Evolutionary conservation across 2,797 vertebrate species (phyloP).

Genomic region (Mycteria americana): DNA sequence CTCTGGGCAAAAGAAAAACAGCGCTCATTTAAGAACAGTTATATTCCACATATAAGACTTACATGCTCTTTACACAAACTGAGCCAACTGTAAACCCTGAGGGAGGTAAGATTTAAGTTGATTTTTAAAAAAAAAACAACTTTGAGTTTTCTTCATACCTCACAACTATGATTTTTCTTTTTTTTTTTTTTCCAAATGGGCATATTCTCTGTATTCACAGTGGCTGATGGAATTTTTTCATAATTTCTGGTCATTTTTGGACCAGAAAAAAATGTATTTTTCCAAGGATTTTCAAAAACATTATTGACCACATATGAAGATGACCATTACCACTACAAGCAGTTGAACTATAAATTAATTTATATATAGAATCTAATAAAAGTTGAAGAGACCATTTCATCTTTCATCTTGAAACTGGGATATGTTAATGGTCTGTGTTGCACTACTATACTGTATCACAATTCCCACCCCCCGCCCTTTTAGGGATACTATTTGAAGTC

Average conservation of each 20-base stretch:
- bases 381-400: neutral
- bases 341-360: neutral
- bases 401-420: neutral
- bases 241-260: neutral
- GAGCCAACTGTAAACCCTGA: neutral
- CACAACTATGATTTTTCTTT: neutral
- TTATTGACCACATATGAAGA: neutral
- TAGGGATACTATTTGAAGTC: slow-evolving; percentile 3
- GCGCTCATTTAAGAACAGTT: neutral
- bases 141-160: neutral
- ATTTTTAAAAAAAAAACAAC: neutral
- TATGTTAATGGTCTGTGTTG: neutral
- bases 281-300: neutral
- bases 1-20: neutral
- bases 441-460: neutral
- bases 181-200: neutral
- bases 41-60: neutral
- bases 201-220: neutral
- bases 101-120: neutral
- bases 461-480: neutral
- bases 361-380: neutral
- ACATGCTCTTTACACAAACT: neutral
- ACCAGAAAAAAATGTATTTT: neutral
- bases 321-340: neutral
- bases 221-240: neutral